Percentiles rank a stretch among this genome's conserved stretches.
Conservation (phyloP, 2,888 invertebrate species). For the Nesidiocoris tenuis region DNA sequence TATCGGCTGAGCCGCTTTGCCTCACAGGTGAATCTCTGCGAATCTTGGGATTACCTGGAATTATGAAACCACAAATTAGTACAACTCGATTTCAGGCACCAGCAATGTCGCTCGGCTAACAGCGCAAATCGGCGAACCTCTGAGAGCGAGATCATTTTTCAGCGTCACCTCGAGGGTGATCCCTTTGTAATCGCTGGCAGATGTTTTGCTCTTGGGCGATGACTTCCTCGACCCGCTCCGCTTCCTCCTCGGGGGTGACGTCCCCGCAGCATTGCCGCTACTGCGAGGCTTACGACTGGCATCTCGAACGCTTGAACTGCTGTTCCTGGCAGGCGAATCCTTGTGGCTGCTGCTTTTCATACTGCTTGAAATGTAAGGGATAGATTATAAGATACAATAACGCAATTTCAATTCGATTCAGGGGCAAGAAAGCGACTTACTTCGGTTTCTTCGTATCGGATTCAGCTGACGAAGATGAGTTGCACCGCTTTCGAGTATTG, state of each 20-base stretch:
- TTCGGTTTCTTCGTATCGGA: conserved; percentile 36
- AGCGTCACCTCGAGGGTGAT: conserved; percentile 33
- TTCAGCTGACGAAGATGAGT: conserved; percentile 13
- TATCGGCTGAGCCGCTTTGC: conserved; percentile 36
- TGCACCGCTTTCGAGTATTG: conserved; percentile 30
- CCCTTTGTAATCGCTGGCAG: conserved; percentile 18
- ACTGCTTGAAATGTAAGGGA: conserved; percentile 3
- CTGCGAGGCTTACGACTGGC: conserved; percentile 31
- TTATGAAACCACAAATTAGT: not conserved
- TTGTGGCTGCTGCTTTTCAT: conserved; percentile 43
- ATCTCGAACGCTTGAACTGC: conserved; percentile 28
- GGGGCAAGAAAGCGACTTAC: too few relatives aligned
- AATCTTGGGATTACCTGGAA: not conserved
- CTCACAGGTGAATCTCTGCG: conserved; percentile 28
- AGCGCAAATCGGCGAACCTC: too few relatives aligned
- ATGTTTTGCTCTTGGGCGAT: conserved; percentile 29
- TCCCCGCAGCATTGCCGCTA: conserved; percentile 3
- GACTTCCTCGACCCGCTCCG: conserved; percentile 36
- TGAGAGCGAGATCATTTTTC: conserved; percentile 32
- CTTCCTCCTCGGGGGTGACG: conserved; percentile 26
- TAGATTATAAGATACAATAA: too few relatives aligned
- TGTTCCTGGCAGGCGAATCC: conserved; percentile 40
- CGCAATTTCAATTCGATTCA: too few relatives aligned
- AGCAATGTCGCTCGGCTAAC: too few relatives aligned
- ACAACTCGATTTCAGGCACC: too few relatives aligned